phyloP scores from a whole-genome alignment of 2,888 invertebrate genomes.

The Rhingia rostrata region DNA sequence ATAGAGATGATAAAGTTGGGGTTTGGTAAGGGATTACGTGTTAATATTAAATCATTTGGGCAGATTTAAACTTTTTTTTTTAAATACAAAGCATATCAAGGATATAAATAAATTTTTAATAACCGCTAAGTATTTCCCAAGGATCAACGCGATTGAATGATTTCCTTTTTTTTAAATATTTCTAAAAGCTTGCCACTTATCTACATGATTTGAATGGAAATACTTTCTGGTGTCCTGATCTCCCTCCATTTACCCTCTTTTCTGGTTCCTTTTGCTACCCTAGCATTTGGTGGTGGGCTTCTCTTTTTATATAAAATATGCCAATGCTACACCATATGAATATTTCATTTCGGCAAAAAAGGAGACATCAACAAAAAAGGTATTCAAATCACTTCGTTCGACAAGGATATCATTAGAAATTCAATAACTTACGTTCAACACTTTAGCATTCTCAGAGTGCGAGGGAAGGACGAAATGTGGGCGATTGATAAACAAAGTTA shows the following conservation, averaged over 20 bases:
- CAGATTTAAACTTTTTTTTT: not conserved
- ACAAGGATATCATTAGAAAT: slow-evolving; percentile 74
- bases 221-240: slow-evolving; percentile 54
- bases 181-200: slow-evolving; percentile 63
- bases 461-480: slow-evolving; percentile 6
- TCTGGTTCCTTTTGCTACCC: slow-evolving; percentile 6
- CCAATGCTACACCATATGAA: slow-evolving; percentile 69
- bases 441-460: slow-evolving; percentile 20
- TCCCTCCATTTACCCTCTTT: slow-evolving; percentile 44
- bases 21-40: not conserved
- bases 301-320: slow-evolving; percentile 42
- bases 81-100: too few relatives aligned
- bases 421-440: slow-evolving; percentile 72
- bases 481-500: slow-evolving; percentile 68
- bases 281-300: slow-evolving; percentile 23
- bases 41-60: not conserved
- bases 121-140: slow-evolving; percentile 61
- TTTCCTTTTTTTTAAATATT: slow-evolving; percentile 15
- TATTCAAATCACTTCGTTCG: slow-evolving; percentile 68
- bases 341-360: slow-evolving; percentile 63
- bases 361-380: slow-evolving; percentile 18
- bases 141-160: slow-evolving; percentile 36
- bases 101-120: slow-evolving; percentile 60
- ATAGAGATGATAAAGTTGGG: not conserved
- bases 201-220: slow-evolving; percentile 70